These are phyloP conservation scores for Adineta ricciae DNA, from an alignment of 2,888 invertebrate genomes.

Conservation along the genomic window DNA sequence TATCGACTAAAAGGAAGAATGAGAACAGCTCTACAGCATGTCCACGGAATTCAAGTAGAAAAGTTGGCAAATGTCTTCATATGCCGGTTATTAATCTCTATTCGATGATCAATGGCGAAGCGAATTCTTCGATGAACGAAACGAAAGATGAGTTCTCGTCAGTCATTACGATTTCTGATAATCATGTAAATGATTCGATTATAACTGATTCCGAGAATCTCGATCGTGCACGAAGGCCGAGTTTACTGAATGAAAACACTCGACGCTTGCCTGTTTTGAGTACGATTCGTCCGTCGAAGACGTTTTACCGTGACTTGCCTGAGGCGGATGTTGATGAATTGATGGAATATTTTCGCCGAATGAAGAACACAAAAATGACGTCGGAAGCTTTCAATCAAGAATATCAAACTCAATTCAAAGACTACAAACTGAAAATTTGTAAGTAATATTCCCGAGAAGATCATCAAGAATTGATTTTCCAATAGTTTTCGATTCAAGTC, in stretches of 20 bases:
- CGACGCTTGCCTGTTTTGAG: slow-evolving; percentile 26
- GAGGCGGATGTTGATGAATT: slow-evolving; percentile 28
- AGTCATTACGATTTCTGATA: no score
- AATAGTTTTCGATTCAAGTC: neutral
- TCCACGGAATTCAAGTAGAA: neutral
- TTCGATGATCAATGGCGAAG: neutral
- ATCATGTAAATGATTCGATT: neutral
- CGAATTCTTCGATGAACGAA: neutral
- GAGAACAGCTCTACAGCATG: neutral
- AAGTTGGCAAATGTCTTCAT: no score
- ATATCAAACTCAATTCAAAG: neutral
- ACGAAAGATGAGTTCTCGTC: no score
- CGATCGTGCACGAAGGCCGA: neutral
- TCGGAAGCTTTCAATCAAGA: neutral
- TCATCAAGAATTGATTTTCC: neutral
- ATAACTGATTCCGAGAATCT: neutral
- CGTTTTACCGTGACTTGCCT: slow-evolving; percentile 28
- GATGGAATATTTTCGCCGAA: slow-evolving; percentile 26
- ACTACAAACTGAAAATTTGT: slow-evolving; percentile 7
- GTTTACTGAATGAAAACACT: slow-evolving; percentile 17
- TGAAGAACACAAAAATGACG: neutral
- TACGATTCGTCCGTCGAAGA: slow-evolving; percentile 31
- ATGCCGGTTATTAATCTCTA: neutral
- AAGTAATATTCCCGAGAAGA: neutral
- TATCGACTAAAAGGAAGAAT: neutral